Evolutionary conservation across 2,888 invertebrate genomes (phyloP), one percentile per base, ranked within the genome.

Genomic region (Mycalesis mineus): DNA sequence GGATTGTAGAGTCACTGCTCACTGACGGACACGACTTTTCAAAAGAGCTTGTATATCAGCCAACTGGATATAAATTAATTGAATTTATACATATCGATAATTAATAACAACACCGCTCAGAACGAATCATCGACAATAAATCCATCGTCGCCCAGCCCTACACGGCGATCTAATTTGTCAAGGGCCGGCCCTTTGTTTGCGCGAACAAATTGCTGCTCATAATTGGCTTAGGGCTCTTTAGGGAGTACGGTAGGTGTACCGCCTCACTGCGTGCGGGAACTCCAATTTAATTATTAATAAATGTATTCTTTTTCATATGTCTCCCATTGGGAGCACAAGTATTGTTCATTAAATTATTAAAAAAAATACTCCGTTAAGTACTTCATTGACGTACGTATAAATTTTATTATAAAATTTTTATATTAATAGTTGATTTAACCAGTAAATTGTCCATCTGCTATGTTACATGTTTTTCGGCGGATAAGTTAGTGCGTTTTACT

Each of bases 121-220:
- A 39, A 40, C 0, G 17, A 39, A 39, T 40, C 0, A 40, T 51
- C 51, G 51, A 51, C 51, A 41, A 1, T 31, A 51, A 45, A 14
- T 48, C 13, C 57, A 68, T 67, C 70, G 67, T 66, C 62, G 65
- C 52, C 11, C 39, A 31, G 22, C 64, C 55, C 70, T 77, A 73
- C 60, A 75, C 80, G 78, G 69, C 77, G 83, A 83, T 86, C 82
- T 87, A 87, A 88, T 87, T 88, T 86, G 82, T 77, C 73, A 84
- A 83, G 84, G 84, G 77, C 77, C 70, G 65, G 60, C 80, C 80
- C 86, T 87, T 87, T 88, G 88, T 88, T 88, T 88, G 86, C 73
- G 78, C 75, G 80, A 79, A 84, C 82, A 88, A 88, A 88, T 87
- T 88, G 88, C 83, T 82, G 76, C 78, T 71, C 78, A 80, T 88